phyloP scores from a whole-genome alignment of 2,797 vertebrate species.

The Manis crassicaudata region DNA sequence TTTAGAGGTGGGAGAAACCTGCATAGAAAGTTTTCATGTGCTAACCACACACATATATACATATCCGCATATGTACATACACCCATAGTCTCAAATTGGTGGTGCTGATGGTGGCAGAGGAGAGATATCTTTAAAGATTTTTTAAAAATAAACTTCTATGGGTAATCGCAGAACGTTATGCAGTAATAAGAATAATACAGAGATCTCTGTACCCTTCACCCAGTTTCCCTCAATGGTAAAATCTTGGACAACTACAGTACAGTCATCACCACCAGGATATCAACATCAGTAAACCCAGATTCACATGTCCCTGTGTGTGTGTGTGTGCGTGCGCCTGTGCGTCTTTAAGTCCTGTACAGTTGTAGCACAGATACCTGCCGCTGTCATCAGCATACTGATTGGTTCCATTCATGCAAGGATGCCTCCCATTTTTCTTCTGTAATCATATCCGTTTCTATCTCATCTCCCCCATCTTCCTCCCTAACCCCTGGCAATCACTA shows the following conservation, averaged over 20 bases:
- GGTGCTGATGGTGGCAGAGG: background rate
- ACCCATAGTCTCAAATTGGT: background rate
- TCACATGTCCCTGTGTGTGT: background rate
- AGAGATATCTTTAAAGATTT: background rate
- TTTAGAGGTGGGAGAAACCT: background rate
- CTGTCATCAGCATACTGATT: accelerated
- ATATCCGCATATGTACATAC: accelerated
- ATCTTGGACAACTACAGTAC: background rate
- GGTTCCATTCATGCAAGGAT: background rate
- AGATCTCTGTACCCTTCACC: background rate
- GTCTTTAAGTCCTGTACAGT: background rate
- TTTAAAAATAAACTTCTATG: background rate
- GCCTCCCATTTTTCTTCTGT: background rate
- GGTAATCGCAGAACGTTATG: background rate
- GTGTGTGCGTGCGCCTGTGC: background rate
- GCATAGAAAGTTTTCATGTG: background rate
- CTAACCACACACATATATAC: background rate
- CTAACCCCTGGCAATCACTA: background rate
- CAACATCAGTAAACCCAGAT: background rate
- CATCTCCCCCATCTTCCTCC: background rate
- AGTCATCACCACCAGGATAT: background rate
- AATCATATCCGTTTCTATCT: background rate
- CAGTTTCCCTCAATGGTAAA: background rate
- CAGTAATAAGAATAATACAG: background rate
- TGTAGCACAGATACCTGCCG: background rate